Percentiles rank a stretch among this genome's conserved stretches.
phyloP scores from a whole-genome alignment of 92 coral and sea anemone genomes.

The Parazoanthus darwini region DNA sequence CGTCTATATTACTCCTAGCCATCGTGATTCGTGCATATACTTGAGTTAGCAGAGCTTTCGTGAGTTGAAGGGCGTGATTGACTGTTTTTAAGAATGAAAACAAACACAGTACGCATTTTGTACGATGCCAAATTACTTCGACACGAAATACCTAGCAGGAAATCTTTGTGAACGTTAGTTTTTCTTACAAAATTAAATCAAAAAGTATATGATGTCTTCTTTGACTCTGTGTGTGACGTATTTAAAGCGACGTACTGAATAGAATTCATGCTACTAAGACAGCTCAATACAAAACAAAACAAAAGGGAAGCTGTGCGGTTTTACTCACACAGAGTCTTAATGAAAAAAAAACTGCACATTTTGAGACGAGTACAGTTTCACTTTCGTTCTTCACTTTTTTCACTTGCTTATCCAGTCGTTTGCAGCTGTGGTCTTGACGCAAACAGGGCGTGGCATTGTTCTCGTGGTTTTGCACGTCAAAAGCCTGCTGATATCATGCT shows the following conservation, averaged over 20 bases:
- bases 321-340: slow-evolving; percentile 26
- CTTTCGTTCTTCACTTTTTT: background rate
- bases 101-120: background rate
- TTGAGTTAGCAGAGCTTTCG: background rate
- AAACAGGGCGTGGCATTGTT: slow-evolving; percentile 33
- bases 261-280: background rate
- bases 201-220: background rate
- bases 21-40: too few species aligned
- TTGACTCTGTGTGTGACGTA: background rate
- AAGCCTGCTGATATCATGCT: background rate
- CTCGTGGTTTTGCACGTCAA: slow-evolving; percentile 22
- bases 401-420: background rate
- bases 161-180: background rate
- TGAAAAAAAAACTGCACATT: background rate
- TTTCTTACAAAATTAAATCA: background rate
- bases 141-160: background rate
- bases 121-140: background rate
- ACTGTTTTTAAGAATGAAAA: background rate
- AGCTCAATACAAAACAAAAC: slow-evolving; percentile 3
- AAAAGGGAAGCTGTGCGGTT: slow-evolving; percentile 13
- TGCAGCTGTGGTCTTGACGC: slow-evolving; percentile 9
- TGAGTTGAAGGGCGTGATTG: background rate
- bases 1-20: too few species aligned
- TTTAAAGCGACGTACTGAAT: background rate
- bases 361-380: slow-evolving; percentile 9